Conservation (phyloP, 2,797 vertebrate genomes). For the Spinus pinus region DNA sequence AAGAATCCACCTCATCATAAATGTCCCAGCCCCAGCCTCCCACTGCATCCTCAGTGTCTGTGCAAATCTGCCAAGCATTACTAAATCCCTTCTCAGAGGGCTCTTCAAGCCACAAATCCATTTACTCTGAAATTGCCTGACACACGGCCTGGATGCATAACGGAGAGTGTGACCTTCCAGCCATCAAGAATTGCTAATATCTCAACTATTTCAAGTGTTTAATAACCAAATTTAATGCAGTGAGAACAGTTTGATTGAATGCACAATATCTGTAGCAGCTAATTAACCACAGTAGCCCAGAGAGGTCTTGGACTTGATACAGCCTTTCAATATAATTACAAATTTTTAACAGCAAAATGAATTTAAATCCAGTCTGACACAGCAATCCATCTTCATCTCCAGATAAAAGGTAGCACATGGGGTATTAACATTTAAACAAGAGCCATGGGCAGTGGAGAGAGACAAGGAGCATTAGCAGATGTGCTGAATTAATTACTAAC, state of each 20-base stretch:
- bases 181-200: neutral
- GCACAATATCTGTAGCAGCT: slow-evolving; percentile 28
- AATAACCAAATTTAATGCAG: slow-evolving; percentile 56
- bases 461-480: slow-evolving; percentile 30
- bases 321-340: slow-evolving; percentile 46
- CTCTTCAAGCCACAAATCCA: slow-evolving; percentile 23
- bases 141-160: slow-evolving; percentile 1
- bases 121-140: slow-evolving; percentile 26
- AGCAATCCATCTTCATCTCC: slow-evolving; percentile 47
- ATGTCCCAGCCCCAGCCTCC: neutral
- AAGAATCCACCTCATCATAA: neutral
- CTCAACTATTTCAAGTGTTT: slow-evolving; percentile 20
- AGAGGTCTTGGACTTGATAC: slow-evolving; percentile 43
- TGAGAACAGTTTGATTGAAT: slow-evolving; percentile 26
- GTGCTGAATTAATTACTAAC: slow-evolving; percentile 22
- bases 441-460: slow-evolving; percentile 5
- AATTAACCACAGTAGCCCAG: slow-evolving; percentile 46
- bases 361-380: slow-evolving; percentile 47
- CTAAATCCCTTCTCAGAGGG: neutral
- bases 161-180: slow-evolving; percentile 26
- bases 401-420: slow-evolving; percentile 22
- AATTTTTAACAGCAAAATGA: slow-evolving; percentile 40
- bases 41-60: neutral
- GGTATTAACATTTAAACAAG: slow-evolving; percentile 47
- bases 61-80: neutral